Evolutionary conservation across 2,113 vertebrate species (phyloP), one percentile per base, ranked within the genome.

Genomic region (Brevimyrus niger): DNA sequence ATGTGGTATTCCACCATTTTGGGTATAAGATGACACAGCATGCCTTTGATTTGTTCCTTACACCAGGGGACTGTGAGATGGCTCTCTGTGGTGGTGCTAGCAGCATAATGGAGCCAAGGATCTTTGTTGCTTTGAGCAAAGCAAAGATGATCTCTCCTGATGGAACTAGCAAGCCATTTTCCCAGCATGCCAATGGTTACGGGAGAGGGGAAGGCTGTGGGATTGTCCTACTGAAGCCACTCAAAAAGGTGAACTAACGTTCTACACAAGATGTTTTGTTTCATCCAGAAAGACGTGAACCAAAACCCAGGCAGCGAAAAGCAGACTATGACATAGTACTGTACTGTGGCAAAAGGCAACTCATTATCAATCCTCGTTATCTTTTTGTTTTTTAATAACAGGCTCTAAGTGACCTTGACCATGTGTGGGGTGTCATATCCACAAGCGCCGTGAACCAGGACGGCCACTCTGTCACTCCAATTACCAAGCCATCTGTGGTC

Each of bases 181-280:
- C 96, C 50, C 94, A 84, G 65, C 94, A 91, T 51, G 96, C 96
- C 87, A 94, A 97, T 80, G 97, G 96, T 8, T 98, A 97, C 5
- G 97, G 97, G 10, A 96, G 97, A 94, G 97, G 97, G 47, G 97
- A 98, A 92, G 97, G 97, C 27, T 98, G 97, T 0, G 97, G 97
- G 1, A 91, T 97, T 58, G 91, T 97, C 91, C 94, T 97, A 17
- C 94, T 98, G 19, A 97, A 97, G 83, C 95, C 96, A 17, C 91
- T 97, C 47, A 94, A 92, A 94, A 95, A 96, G 90, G 97, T 97
- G 91, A 88, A 9, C 21, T 48, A 65, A 42, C 83, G 80, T 47
- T 73, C 11, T 35, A 15, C 27, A 35, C 27, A 35, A 73, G 31
- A 73, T 31, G 27, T 2, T 15, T 73, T 17, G 27, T 31, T 73